These are phyloP conservation scores for Pteropus rufus DNA, from an alignment of 2,797 vertebrate genomes.

Conservation along the genomic window DNA sequence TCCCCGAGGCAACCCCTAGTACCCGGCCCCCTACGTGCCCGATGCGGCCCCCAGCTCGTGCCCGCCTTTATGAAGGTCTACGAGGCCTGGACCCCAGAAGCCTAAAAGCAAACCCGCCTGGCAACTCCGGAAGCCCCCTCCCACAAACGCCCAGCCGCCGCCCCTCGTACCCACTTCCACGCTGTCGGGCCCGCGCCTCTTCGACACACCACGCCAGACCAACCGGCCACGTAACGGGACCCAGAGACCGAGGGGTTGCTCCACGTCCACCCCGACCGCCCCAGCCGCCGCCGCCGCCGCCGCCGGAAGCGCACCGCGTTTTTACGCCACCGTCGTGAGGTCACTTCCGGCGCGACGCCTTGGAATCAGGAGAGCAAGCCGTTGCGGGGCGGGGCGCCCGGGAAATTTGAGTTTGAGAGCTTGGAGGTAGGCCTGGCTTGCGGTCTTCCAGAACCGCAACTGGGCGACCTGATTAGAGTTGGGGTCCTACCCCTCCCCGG, in stretches of 20 bases:
- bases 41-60: not conserved
- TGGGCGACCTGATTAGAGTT: no score
- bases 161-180: constrained; percentile 42
- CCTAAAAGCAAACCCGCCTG: not conserved
- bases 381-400: not conserved
- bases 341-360: constrained; percentile 63
- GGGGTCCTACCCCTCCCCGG: fast-evolving
- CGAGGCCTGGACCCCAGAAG: constrained; percentile 5
- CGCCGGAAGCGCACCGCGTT: constrained; percentile 49
- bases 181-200: not conserved
- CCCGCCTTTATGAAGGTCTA: not conserved
- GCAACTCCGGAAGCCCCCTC: constrained; percentile 40
- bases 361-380: fast-evolving
- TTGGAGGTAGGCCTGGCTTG: fast-evolving
- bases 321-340: not conserved
- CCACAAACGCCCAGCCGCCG: not conserved
- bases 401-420: not conserved
- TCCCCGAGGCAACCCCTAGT: fast-evolving
- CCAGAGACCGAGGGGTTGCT: not conserved
- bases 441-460: fast-evolving
- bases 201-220: fast-evolving
- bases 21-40: not conserved
- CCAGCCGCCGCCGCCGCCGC: not conserved
- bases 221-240: fast-evolving
- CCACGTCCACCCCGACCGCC: not conserved